Evolutionary conservation across 2,797 vertebrate genomes (phyloP).

Genomic region (Pseudopleuronectes americanus): DNA sequence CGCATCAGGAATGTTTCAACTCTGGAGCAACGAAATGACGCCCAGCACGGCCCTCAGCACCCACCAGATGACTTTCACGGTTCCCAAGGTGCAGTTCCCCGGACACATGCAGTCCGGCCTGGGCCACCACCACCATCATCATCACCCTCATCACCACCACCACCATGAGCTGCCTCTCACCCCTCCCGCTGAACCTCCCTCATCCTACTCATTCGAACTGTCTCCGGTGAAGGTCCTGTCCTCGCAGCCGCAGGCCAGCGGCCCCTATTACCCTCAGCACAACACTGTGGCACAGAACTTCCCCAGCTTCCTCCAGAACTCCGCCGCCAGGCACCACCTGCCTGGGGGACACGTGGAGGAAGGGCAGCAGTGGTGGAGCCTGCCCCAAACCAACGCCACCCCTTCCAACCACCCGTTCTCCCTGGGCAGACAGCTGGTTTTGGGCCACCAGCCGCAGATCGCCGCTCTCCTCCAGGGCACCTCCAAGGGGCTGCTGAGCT

Average conservation of each 20-base stretch:
- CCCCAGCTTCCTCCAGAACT: slow-evolving; percentile 85
- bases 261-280: slow-evolving; percentile 86
- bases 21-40: slow-evolving; percentile 88
- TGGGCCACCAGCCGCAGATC: slow-evolving; percentile 89
- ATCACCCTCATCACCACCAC: slow-evolving; percentile 87
- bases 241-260: slow-evolving; percentile 77
- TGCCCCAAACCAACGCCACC: slow-evolving; percentile 82
- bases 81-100: slow-evolving; percentile 88
- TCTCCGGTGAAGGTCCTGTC: slow-evolving; percentile 88
- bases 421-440: slow-evolving; percentile 85
- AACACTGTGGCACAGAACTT: slow-evolving; percentile 85
- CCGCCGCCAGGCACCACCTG: slow-evolving; percentile 82
- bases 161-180: slow-evolving; percentile 90
- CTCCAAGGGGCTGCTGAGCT: slow-evolving; percentile 87
- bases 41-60: slow-evolving; percentile 82
- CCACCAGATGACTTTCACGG: slow-evolving; percentile 87
- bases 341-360: slow-evolving; percentile 83
- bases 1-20: slow-evolving; percentile 88
- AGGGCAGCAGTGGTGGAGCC: slow-evolving; percentile 89
- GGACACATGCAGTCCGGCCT: slow-evolving; percentile 83
- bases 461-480: slow-evolving; percentile 88
- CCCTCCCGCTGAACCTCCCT: slow-evolving; percentile 85
- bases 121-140: slow-evolving; percentile 84
- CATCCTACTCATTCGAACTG: slow-evolving; percentile 88
- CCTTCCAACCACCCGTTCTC: slow-evolving; percentile 83